A percentile compares a stretch with the other conserved stretches of the same genome.
These are phyloP conservation scores for Ochotona princeps DNA, from an alignment of 2,113 vertebrate genomes.

Conservation along the genomic window DNA sequence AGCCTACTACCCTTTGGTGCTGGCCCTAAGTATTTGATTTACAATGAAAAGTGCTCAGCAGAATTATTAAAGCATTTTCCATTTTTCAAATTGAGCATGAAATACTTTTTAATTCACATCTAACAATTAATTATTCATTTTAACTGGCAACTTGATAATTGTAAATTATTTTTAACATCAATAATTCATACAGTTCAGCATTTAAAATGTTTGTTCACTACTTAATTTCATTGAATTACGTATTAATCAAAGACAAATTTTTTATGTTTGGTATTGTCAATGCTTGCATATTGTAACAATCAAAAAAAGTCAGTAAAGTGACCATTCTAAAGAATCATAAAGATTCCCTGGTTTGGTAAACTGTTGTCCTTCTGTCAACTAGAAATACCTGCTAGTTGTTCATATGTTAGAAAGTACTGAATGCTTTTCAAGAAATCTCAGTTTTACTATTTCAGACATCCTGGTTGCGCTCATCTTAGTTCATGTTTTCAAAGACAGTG, in stretches of 20 bases:
- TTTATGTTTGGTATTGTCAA: neutral
- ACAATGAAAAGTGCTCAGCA: neutral
- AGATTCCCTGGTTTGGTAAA: neutral
- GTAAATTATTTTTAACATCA: neutral
- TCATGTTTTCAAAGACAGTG: neutral
- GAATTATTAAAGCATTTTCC: conserved; percentile 7
- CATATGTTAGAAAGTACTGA: neutral
- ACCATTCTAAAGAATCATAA: neutral
- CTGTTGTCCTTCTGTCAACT: neutral
- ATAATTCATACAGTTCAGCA: neutral
- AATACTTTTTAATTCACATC: neutral
- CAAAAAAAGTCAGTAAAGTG: neutral
- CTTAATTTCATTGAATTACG: conserved; percentile 11
- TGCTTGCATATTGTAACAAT: neutral
- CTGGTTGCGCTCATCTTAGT: neutral
- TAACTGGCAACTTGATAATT: neutral
- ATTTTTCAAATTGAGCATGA: neutral
- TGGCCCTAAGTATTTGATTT: too few species aligned
- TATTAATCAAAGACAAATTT: neutral
- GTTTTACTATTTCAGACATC: neutral
- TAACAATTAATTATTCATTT: neutral
- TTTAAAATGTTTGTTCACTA: neutral
- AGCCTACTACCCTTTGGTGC: too few species aligned
- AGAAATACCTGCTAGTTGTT: neutral
- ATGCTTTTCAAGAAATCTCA: neutral